Conservation (phyloP, 2,113 vertebrate genomes). For the Indicator indicator region DNA sequence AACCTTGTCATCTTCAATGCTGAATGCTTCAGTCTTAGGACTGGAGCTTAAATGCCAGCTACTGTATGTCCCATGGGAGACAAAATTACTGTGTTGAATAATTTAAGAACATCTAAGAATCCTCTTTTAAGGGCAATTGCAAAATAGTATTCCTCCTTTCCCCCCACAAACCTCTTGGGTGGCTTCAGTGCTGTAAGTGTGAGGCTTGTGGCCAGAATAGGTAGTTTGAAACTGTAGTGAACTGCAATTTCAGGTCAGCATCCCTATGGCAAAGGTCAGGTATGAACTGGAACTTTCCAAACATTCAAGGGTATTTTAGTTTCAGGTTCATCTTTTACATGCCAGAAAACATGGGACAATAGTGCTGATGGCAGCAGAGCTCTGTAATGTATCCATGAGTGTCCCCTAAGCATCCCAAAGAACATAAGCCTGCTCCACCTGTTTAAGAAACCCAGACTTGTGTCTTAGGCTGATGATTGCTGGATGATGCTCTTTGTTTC, state of each 20-base stretch:
- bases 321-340: neutral
- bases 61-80: neutral
- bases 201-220: neutral
- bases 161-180: neutral
- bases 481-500: neutral
- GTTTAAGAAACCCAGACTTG: neutral
- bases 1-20: neutral
- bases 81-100: neutral
- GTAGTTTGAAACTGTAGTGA: neutral
- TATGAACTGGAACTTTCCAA: neutral
- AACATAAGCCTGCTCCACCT: neutral
- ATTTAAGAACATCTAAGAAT: neutral
- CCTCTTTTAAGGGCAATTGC: neutral
- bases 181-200: neutral
- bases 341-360: neutral
- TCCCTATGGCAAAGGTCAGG: neutral
- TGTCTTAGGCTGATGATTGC: neutral
- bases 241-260: neutral
- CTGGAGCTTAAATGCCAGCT: neutral
- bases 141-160: neutral
- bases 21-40: neutral
- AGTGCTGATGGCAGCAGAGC: neutral
- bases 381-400: rapidly evolving
- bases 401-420: neutral
- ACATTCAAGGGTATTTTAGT: neutral